These are phyloP conservation scores for Siphamia tubifer DNA, from an alignment of 2,113 vertebrate genomes.

Conservation along the genomic window DNA sequence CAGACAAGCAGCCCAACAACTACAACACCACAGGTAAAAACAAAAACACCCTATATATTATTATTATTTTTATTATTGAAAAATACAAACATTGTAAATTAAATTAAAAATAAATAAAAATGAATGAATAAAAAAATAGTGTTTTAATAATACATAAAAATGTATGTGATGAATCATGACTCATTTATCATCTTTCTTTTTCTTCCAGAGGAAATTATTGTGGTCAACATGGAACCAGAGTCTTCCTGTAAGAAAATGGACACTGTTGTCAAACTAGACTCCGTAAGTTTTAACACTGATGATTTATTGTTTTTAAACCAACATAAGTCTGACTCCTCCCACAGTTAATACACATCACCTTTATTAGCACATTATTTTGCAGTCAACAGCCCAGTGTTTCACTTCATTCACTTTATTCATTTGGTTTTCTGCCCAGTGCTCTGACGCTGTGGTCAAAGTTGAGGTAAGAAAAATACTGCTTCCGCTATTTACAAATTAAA, in stretches of 20 bases:
- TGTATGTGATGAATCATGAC: no score
- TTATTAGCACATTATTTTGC: no score
- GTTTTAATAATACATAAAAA: no score
- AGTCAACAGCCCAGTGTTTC: not conserved
- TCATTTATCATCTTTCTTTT: not conserved
- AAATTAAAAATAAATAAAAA: no score
- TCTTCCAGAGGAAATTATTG: slow-evolving; percentile 71
- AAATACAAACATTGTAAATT: no score
- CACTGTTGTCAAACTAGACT: slow-evolving; percentile 94
- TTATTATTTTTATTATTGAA: no score
- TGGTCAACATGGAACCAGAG: slow-evolving; percentile 89
- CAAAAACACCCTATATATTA: no score
- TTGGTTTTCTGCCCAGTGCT: slow-evolving; percentile 34
- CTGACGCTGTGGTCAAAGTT: slow-evolving; percentile 72
- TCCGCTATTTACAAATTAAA: not conserved
- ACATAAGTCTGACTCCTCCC: not conserved
- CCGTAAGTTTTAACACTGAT: slow-evolving; percentile 83
- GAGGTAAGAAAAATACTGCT: slow-evolving; percentile 48
- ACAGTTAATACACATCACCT: not conserved
- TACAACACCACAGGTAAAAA: slow-evolving; percentile 87
- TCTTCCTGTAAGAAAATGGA: slow-evolving; percentile 90
- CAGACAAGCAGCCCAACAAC: slow-evolving; percentile 80
- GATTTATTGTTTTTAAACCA: not conserved
- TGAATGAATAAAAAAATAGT: no score
- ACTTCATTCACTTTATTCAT: not conserved